Evolutionary conservation across 2,888 invertebrate species (phyloP), one percentile per base, ranked within the genome.

Genomic region (Oxyteleia sp.): DNA sequence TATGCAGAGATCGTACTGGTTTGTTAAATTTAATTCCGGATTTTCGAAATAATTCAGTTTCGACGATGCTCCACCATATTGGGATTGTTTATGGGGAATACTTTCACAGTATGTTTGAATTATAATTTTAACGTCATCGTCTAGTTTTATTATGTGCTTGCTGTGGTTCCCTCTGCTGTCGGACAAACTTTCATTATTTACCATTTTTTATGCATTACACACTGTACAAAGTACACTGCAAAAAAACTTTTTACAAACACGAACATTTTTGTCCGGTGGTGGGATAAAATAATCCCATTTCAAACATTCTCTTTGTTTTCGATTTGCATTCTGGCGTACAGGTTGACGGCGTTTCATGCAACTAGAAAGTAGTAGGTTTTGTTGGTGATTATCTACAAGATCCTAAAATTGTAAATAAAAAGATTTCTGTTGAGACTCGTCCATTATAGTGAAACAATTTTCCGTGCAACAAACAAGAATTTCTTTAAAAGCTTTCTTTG

Each of bases 31-130:
- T n/a, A 82, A 23, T 1, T 51, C 47, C 7, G 61, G 13, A 32
- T 78, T 59, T 8, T 38, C 41, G 49, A 82, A 82, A 45, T 78
- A 82, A 11, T 82, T 68, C 8, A 75, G 35, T 10, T 69, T 41
- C 1, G 66, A 47, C 49, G 49, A 29, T 61, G 41, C 61, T 4
- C 47, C 18, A 2, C 35, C 13, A 35, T 76, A 76, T 23, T 82
- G 76, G 1, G 82, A 82, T 45, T 71, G 43, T 3, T 68, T 53
- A 23, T 82, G 61, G 1, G 71, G 71, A 16, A 82, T 51, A 49
- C 71, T 76, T 41, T 76, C 53, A 15, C 71, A 82, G 20, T 82
- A 76, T 16, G 4, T 8, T 11, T 61, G 49, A 29, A 82, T 82
- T 15, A 76, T 43, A n/a, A 4, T 38, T 63, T 80, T 80, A 0